Base-by-base conservation (phyloP, 2,888 invertebrate genomes). In the Melinopterus prodromus region DNA sequence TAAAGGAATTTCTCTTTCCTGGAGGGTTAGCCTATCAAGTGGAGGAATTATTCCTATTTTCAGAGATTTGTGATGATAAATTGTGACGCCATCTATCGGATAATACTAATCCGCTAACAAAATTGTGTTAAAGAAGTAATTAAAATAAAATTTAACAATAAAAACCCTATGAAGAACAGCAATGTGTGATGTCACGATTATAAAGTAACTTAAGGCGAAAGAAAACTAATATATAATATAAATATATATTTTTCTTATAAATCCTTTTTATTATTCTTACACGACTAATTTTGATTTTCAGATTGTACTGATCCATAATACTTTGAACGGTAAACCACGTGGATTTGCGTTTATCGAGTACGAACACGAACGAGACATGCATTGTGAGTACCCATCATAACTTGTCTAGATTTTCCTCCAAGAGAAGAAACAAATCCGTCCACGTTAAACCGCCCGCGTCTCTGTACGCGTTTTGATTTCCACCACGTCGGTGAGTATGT, bases 271-370 rank as follows among this genome's bases (percentile, higher is more conserved):
- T 75, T 35, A 77, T 26, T 26, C 26, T 70, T 76, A 74, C 77
- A 35, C 12, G 26, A 26, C 26, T 3, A 26, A 2, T 70, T 70
- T 76, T 16, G 2, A 80, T 77, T 92, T 92, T 70, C 90, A 97
- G 97, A 98, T 99, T 88, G 93, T 95, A 84, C 92, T 99, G 89
- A 94, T 96, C 83, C 95, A 94, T 88, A 97, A 97, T 90, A 95
- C 94, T 84, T 93, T 95, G 83, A 95, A 93, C 88, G 96, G 95
- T 85, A 99, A 99, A 91, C 99, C 99, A 9, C 93, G 99, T 84
- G 99, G 99, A 82, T 99, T 99, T 91, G 99, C 99, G 74, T 99
- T 99, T 93, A 98, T 99, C 87, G 99, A 99, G 90, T 99, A 98
- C 91, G 99, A 99, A 90, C 98, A 99, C 90, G 99, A 99, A 90